phyloP scores from a whole-genome alignment of 2,888 invertebrate species.

The Torymus auratus region DNA sequence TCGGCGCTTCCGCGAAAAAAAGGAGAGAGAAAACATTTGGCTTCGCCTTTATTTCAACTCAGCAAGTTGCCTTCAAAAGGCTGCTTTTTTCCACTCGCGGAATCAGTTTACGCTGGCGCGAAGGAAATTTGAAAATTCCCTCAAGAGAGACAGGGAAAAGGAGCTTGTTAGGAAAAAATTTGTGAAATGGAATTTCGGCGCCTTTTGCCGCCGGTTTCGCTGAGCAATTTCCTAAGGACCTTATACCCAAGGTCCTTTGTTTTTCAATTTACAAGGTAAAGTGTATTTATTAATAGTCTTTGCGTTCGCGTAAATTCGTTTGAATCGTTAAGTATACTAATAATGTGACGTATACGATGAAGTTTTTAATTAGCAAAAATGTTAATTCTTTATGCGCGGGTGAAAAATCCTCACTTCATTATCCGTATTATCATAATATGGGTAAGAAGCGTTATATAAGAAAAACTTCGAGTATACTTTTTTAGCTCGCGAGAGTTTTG shows the following conservation, averaged over 20 bases:
- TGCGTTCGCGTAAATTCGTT: too few species aligned
- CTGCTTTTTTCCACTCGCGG: background rate
- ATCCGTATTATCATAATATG: background rate
- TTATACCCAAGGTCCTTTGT: background rate
- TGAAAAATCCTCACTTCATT: conserved; percentile 1
- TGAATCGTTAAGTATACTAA: too few species aligned
- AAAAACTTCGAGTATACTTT: conserved; percentile 5
- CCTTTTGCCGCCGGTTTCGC: background rate
- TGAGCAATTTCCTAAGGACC: background rate
- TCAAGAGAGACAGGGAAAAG: too few species aligned
- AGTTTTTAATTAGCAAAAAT: too few species aligned
- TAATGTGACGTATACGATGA: too few species aligned
- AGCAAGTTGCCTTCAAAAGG: background rate
- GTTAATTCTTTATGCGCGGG: too few species aligned
- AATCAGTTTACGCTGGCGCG: conserved; percentile 2
- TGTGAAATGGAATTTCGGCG: conserved; percentile 1
- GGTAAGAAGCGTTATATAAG: background rate
- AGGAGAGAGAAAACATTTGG: background rate
- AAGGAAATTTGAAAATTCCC: conserved; percentile 20
- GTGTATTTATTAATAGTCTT: background rate
- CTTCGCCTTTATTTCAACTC: background rate
- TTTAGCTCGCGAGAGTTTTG: conserved; percentile 12
- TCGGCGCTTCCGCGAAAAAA: too few species aligned
- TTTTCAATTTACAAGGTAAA: background rate
- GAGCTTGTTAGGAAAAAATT: conserved; percentile 5